Percentiles rank a stretch among this genome's conserved stretches.
These are phyloP conservation scores for Dasypogon diadema DNA, from an alignment of 2,888 invertebrate species.

Conservation along the genomic window DNA sequence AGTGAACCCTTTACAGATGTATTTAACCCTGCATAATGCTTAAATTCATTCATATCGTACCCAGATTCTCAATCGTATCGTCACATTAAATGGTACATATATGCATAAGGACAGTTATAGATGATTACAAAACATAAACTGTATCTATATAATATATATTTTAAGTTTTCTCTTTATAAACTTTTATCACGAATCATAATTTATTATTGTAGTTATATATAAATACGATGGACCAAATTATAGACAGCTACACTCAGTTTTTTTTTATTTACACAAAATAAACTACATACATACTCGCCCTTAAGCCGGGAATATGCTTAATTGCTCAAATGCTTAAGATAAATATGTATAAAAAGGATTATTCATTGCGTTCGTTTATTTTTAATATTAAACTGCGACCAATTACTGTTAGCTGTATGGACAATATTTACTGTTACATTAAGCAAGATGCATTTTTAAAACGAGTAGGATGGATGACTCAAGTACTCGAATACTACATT, in stretches of 20 bases:
- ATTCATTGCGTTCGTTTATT: constrained; percentile 29
- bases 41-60: constrained; percentile 1
- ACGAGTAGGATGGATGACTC: too few species aligned
- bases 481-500: constrained; percentile 23
- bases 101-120: constrained; percentile 27
- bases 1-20: not conserved
- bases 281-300: constrained; percentile 12
- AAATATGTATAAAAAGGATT: constrained; percentile 45
- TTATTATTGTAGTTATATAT: constrained; percentile 35
- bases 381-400: constrained; percentile 45
- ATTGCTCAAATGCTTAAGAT: constrained; percentile 39
- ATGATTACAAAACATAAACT: constrained; percentile 45
- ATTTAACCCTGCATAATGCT: not conserved
- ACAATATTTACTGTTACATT: too few species aligned
- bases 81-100: not conserved
- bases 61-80: not conserved
- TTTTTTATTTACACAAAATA: constrained; percentile 41
- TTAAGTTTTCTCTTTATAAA: constrained; percentile 41
- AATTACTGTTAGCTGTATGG: constrained; percentile 16
- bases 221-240: constrained; percentile 45
- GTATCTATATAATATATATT: constrained; percentile 42
- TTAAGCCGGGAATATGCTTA: constrained; percentile 2
- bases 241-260: constrained; percentile 40
- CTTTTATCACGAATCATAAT: constrained; percentile 45
- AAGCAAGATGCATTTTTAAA: too few species aligned